Conservation (phyloP, 2,113 vertebrate species). For the Microtus oregoni region DNA sequence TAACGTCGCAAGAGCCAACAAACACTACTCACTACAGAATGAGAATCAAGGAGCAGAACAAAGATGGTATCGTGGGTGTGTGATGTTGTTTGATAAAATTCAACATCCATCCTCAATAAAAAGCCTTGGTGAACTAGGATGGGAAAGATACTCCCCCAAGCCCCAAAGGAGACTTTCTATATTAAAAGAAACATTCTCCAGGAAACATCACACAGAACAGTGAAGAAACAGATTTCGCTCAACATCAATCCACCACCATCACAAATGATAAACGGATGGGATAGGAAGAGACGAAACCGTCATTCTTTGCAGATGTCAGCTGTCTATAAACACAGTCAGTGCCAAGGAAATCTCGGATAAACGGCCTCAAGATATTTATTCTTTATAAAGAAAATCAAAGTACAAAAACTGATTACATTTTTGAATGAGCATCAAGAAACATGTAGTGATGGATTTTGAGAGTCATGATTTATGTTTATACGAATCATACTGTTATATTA, state of each 20-base stretch:
- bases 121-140: not conserved
- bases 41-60: constrained; percentile 9
- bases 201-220: not conserved
- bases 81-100: constrained; percentile 35
- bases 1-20: not conserved
- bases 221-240: constrained; percentile 10
- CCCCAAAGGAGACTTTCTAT: not conserved
- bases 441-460: constrained; percentile 28
- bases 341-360: not conserved
- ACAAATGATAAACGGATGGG: not conserved
- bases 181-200: not conserved
- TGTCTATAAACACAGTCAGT: not conserved
- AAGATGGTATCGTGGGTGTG: not conserved
- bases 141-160: not conserved
- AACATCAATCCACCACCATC: not conserved
- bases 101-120: not conserved
- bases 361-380: not conserved
- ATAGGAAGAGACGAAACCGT: not conserved
- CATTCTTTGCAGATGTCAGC: not conserved
- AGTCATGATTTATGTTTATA: not conserved
- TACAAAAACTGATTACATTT: constrained; percentile 42
- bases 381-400: not conserved
- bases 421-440: constrained; percentile 23
- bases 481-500: not conserved
- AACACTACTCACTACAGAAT: not conserved